A percentile compares a stretch with the other conserved stretches of the same genome.
These are phyloP conservation scores for Uloborus plumipes DNA, from an alignment of 2,888 invertebrate species.

Conservation along the genomic window DNA sequence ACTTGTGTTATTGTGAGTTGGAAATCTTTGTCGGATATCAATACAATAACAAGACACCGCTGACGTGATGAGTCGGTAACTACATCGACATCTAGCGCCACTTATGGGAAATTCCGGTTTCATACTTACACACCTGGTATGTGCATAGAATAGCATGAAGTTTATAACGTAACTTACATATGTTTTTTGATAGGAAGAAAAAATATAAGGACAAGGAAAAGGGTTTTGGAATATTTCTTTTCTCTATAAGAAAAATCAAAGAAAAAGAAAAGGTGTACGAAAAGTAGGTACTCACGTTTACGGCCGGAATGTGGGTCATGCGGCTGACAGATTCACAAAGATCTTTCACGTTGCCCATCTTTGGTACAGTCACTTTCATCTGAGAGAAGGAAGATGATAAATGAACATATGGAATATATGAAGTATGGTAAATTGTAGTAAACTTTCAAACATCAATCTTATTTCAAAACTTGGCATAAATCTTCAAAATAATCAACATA, in stretches of 20 bases:
- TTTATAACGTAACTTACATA: too few species aligned
- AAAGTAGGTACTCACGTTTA: slow-evolving; percentile 44
- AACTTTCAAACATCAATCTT: background rate
- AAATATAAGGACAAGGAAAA: background rate
- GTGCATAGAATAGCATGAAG: too few species aligned
- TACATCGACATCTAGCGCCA: too few species aligned
- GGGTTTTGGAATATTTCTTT: background rate
- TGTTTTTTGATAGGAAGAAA: too few species aligned
- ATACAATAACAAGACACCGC: too few species aligned
- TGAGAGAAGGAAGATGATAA: slow-evolving; percentile 63
- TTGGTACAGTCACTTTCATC: slow-evolving; percentile 73
- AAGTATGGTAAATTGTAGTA: background rate
- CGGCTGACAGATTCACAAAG: slow-evolving; percentile 71
- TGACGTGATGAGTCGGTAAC: too few species aligned
- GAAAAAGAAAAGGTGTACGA: background rate
- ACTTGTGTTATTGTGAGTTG: too few species aligned
- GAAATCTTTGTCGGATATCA: too few species aligned
- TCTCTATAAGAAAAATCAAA: background rate
- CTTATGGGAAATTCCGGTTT: too few species aligned
- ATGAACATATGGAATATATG: background rate
- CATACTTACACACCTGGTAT: too few species aligned
- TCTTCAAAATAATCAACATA: too few species aligned
- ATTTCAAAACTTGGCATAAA: background rate
- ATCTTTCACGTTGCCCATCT: slow-evolving; percentile 72
- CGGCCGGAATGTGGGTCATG: slow-evolving; percentile 48